Conservation (phyloP, 2,888 invertebrate genomes). For the Auanema freiburgensis region DNA sequence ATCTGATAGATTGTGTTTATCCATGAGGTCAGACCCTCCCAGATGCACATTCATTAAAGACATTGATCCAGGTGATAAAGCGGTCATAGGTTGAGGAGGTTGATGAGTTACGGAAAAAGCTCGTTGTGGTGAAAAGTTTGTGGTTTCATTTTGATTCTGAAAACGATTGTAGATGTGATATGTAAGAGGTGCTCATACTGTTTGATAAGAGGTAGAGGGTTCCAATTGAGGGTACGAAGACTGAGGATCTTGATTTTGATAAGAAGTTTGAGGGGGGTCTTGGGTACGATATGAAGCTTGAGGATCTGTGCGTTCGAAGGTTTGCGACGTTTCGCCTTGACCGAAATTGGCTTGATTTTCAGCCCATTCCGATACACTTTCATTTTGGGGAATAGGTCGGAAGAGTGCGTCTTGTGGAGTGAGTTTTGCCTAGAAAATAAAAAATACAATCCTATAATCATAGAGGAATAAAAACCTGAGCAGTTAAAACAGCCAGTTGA, state of each 20-base stretch:
- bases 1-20: conserved; percentile 1
- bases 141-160: background rate
- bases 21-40: conserved; percentile 7
- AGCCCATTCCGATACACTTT: conserved; percentile 31
- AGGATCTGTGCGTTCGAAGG: too few species aligned
- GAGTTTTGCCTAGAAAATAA: conserved; percentile 18
- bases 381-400: conserved; percentile 32
- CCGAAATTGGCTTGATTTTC: conserved; percentile 17
- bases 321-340: too few species aligned
- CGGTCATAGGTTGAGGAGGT: conserved; percentile 15
- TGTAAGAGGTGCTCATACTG: background rate
- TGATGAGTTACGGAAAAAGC: conserved; percentile 37
- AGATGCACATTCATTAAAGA: conserved; percentile 43
- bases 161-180: background rate
- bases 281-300: too few species aligned
- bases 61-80: conserved; percentile 42
- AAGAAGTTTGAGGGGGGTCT: too few species aligned
- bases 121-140: conserved; percentile 19
- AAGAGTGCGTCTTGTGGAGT: conserved; percentile 31
- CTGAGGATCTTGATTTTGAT: too few species aligned
- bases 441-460: too few species aligned
- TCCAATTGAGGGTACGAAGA: background rate
- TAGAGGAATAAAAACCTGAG: conserved; percentile 13
- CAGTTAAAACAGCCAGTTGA: conserved; percentile 44
- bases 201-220: background rate